These are phyloP conservation scores for Olivierus martensii DNA, from an alignment of 1,140 invertebrate genomes.

Conservation along the genomic window DNA sequence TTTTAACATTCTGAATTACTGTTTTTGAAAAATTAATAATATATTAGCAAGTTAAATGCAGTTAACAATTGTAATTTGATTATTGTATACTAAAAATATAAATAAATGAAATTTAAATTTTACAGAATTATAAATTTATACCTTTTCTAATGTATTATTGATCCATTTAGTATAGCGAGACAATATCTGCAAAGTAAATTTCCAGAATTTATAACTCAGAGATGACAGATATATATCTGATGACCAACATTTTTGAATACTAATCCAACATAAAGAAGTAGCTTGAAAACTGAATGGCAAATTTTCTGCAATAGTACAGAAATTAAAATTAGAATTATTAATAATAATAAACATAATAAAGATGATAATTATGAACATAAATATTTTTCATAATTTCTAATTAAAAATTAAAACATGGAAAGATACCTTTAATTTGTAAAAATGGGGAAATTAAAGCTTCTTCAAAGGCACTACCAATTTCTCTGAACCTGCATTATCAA, in stretches of 20 bases:
- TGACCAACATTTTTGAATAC: slow-evolving; percentile 52
- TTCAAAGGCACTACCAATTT: slow-evolving; percentile 61
- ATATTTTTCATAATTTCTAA: not conserved
- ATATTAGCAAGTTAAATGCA: too few relatives aligned
- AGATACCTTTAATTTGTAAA: not conserved
- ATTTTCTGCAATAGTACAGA: slow-evolving; percentile 9
- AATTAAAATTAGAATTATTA: slow-evolving; percentile 2
- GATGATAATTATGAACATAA: too few relatives aligned
- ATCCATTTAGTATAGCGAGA: slow-evolving; percentile 60
- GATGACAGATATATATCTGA: slow-evolving; percentile 55
- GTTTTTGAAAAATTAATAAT: too few relatives aligned
- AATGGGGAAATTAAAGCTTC: slow-evolving; percentile 33
- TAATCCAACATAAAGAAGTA: slow-evolving; percentile 39
- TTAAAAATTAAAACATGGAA: not conserved
- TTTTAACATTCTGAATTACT: too few relatives aligned
- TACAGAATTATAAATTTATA: not conserved
- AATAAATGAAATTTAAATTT: not conserved
- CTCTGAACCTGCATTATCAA: slow-evolving; percentile 57
- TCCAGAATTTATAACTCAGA: slow-evolving; percentile 68
- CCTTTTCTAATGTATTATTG: slow-evolving; percentile 27
- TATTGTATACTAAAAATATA: too few relatives aligned
- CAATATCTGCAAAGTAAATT: slow-evolving; percentile 64
- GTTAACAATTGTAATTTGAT: too few relatives aligned
- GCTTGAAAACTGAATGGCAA: slow-evolving; percentile 26
- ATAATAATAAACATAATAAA: too few relatives aligned